phyloP scores from a whole-genome alignment of 1,140 invertebrate species.

The Bombus pyrosoma region DNA sequence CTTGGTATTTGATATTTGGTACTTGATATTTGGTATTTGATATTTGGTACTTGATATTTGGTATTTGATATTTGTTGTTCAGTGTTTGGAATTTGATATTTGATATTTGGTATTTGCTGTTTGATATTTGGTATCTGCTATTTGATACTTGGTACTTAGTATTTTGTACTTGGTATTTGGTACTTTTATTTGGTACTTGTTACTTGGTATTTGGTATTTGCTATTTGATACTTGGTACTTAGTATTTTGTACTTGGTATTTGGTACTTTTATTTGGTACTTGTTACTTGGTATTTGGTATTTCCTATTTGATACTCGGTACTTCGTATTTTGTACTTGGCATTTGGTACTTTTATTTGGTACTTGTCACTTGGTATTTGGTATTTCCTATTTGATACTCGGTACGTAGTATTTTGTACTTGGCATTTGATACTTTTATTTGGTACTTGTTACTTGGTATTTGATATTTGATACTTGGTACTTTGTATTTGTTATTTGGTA shows the following conservation, averaged over 20 bases:
- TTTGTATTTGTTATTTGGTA: too few relatives aligned
- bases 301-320: fast-evolving
- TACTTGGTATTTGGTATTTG: too few relatives aligned
- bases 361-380: fast-evolving
- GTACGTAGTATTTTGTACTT: fast-evolving
- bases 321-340: fast-evolving
- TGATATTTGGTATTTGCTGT: fast-evolving
- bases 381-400: fast-evolving
- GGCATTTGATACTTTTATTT: fast-evolving
- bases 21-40: too few relatives aligned
- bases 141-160: fast-evolving
- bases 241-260: fast-evolving
- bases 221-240: fast-evolving
- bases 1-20: fast-evolving
- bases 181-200: too few relatives aligned
- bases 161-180: too few relatives aligned
- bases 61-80: too few relatives aligned
- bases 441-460: too few relatives aligned
- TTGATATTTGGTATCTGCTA: fast-evolving
- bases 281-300: fast-evolving
- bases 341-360: too few relatives aligned
- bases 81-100: too few relatives aligned
- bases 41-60: fast-evolving
- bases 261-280: fast-evolving
- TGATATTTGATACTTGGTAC: fast-evolving